phyloP scores from a whole-genome alignment of 2,888 invertebrate genomes.

The Leucania comma region DNA sequence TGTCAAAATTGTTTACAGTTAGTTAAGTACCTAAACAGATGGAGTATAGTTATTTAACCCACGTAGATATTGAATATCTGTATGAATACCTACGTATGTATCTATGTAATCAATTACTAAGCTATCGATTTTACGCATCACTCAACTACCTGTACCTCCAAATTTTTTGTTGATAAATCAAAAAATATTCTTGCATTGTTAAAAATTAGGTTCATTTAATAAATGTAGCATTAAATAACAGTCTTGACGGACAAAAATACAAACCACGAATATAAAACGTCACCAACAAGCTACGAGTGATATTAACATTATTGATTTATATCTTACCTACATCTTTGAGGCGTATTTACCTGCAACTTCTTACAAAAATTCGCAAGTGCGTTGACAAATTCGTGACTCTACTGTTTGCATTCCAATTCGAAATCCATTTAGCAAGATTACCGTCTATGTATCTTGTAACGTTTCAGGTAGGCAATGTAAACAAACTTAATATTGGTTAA shows the following conservation, averaged over 20 bases:
- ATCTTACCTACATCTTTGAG: not conserved
- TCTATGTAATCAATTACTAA: not conserved
- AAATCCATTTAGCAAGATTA: slow-evolving; percentile 58
- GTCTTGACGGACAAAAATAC: not conserved
- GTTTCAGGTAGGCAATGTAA: slow-evolving; percentile 42
- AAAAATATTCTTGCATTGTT: not conserved
- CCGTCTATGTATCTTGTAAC: slow-evolving; percentile 34
- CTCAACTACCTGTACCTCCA: not conserved
- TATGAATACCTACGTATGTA: not conserved
- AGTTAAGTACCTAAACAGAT: too few relatives aligned
- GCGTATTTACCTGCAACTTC: slow-evolving; percentile 8
- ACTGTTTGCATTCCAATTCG: slow-evolving; percentile 61
- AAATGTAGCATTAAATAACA: not conserved
- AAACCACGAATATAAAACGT: not conserved
- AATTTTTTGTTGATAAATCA: not conserved
- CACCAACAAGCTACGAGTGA: not conserved
- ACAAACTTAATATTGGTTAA: slow-evolving; percentile 45
- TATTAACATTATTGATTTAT: not conserved
- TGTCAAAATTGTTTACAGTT: too few relatives aligned
- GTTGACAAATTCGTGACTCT: slow-evolving; percentile 44
- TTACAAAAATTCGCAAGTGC: slow-evolving; percentile 19
- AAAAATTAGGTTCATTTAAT: not conserved
- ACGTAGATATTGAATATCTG: not conserved
- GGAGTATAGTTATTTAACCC: too few relatives aligned
- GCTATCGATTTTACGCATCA: not conserved